Evolutionary conservation across 1,140 invertebrate genomes (phyloP), one percentile per base, ranked within the genome.

Genomic region (Panonychus citri): DNA sequence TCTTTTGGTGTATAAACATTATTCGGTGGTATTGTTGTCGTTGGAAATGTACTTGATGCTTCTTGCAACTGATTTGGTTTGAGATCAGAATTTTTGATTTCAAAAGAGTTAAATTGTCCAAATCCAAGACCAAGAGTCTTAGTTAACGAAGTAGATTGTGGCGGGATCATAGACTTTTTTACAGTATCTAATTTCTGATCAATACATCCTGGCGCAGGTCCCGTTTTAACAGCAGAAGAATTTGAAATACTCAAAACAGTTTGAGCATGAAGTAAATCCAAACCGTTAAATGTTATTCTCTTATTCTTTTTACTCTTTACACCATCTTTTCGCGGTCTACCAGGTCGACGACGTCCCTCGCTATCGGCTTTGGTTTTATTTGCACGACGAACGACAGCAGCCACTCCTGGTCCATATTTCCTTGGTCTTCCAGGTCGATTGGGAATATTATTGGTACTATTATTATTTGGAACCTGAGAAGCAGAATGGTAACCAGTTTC

Each of bases 211-310:
- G 83, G 85, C 19, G 85, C 83, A 19, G 84, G 82, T 55, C 61
- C 59, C 37, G 54, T 53, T 17, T 26, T 28, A 27, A 21, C 51
- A 50, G 37, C 39, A 53, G 48, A 37, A 46, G 37, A 40, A 19
- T 39, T 76, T 7, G 78, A 75, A 1, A 86, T 91, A 63, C 85
- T 90, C 3, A 87, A 74, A 51, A 93, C 70, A 21, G 88, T 93
- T 68, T 90, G 81, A 63, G 78, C 85, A 67, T 94, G 88, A 57
- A 94, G 70, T 59, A 90, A 70, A 71, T 91, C 87, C 53, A 93
- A 71, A 21, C 86, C 85, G 57, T 80, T 81, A 61, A 86, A 86
- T 69, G 81, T 78, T 27, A 77, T 75, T 8, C 73, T 63, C 63
- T 78, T 79, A 64, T 79, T 80, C 3, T 73, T 70, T 63, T 76